Base-by-base conservation (phyloP, 1,140 invertebrate species). In the Asobara japonica region DNA sequence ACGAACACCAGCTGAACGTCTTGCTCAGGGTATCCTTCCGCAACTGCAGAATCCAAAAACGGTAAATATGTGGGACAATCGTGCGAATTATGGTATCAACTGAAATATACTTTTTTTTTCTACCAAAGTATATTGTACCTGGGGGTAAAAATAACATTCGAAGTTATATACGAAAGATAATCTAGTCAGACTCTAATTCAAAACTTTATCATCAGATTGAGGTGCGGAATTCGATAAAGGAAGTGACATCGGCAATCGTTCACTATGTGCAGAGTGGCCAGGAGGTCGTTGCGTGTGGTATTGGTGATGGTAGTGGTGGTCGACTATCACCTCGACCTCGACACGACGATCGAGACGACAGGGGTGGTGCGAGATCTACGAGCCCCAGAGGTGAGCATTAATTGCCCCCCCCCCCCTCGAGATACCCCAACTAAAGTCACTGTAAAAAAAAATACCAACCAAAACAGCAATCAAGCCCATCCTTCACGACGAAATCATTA, bases 161-260 rank as follows among this genome's bases (percentile, higher is more conserved):
- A n/a, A n/a, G n/a, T n/a, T n/a, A n/a, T n/a, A n/a, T n/a, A n/a
- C n/a, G n/a, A n/a, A n/a, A n/a, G n/a, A n/a, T n/a, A n/a, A n/a
- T n/a, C n/a, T n/a, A n/a, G n/a, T n/a, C n/a, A n/a, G n/a, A n/a
- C n/a, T n/a, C n/a, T n/a, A n/a, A n/a, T n/a, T n/a, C n/a, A n/a
- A n/a, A n/a, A n/a, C n/a, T n/a, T n/a, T n/a, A n/a, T 81, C 92
- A 92, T 20, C 91, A 91, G 67, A 91, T 92, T 73, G 94, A 95
- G 84, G 95, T 97, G 77, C 94, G 95, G 78, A 92, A 93, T 73
- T 96, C 94, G 68, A 96, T 97, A 83, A 96, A 95, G 84, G 95
- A 96, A 87, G 95, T 97, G 31, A 96, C 95, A 33, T 96, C 94
- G 74, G 95, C 95, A n/a, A 96, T 97, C 76, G 95, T 96, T 48